Evolutionary conservation across 1,140 invertebrate genomes (phyloP).

Genomic region (Nasonia giraulti): DNA sequence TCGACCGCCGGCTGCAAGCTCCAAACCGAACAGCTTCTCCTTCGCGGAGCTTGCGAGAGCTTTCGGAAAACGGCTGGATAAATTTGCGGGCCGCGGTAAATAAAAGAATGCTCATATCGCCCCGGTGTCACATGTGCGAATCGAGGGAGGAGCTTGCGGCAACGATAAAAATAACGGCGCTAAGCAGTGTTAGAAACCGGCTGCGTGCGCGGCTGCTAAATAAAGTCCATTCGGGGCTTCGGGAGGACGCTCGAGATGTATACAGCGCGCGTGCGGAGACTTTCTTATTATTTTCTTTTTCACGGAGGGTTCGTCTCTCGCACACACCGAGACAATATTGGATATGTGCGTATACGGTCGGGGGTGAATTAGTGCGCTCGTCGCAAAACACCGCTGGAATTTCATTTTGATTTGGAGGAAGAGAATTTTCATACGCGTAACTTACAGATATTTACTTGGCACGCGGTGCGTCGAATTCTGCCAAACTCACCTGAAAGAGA

Average conservation of each 20-base stretch:
- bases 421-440: background rate
- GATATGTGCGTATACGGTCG: background rate
- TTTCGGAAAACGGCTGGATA: background rate
- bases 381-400: background rate
- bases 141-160: background rate
- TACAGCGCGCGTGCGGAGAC: background rate
- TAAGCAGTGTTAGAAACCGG: background rate
- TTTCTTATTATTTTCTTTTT: background rate
- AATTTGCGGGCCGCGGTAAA: background rate
- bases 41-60: background rate
- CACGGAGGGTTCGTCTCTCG: background rate
- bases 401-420: background rate
- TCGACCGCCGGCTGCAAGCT: background rate
- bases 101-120: background rate
- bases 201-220: background rate
- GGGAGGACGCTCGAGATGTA: background rate
- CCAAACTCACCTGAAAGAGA: slow-evolving; percentile 25
- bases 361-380: background rate
- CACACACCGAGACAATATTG: background rate
- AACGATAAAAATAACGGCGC: background rate
- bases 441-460: background rate
- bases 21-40: background rate
- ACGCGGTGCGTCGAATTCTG: slow-evolving; percentile 31
- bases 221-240: slow-evolving; percentile 16
- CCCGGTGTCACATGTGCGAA: background rate